phyloP scores from a whole-genome alignment of 2,888 invertebrate genomes.

The Nemurella pictetii region DNA sequence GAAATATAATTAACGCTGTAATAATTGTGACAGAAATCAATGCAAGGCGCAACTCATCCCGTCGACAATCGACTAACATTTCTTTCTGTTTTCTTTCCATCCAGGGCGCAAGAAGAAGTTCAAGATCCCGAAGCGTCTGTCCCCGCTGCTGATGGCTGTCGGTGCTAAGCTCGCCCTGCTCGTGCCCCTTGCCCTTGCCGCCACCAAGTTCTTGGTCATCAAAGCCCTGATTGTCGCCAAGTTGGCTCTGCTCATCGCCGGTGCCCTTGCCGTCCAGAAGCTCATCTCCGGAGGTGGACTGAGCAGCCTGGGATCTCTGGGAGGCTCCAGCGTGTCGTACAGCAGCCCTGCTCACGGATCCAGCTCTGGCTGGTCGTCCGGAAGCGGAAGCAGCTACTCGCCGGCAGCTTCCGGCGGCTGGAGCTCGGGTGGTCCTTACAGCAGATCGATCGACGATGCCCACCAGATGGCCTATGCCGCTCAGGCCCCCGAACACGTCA shows the following conservation, averaged over 20 bases:
- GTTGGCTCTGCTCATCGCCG: slow-evolving; percentile 72
- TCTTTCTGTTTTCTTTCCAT: neutral
- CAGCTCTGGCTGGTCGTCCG: slow-evolving; percentile 42
- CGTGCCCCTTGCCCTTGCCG: slow-evolving; percentile 70
- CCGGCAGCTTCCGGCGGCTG: slow-evolving; percentile 50
- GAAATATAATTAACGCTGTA: neutral
- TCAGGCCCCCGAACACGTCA: slow-evolving; percentile 55
- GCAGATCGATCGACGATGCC: slow-evolving; percentile 53
- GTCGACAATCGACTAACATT: neutral
- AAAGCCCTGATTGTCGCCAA: slow-evolving; percentile 80
- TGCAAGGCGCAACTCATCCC: too few species aligned
- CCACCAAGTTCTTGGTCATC: slow-evolving; percentile 70
- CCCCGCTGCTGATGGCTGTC: slow-evolving; percentile 67
- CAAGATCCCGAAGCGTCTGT: slow-evolving; percentile 65
- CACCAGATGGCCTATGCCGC: slow-evolving; percentile 73
- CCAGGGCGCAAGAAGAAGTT: slow-evolving; percentile 71
- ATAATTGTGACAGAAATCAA: neutral
- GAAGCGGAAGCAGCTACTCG: slow-evolving; percentile 48
- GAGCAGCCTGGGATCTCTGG: slow-evolving; percentile 43
- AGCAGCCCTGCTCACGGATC: slow-evolving; percentile 23
- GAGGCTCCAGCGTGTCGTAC: neutral
- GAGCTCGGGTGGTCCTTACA: slow-evolving; percentile 46
- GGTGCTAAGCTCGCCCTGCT: slow-evolving; percentile 74
- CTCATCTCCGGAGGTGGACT: slow-evolving; percentile 60
- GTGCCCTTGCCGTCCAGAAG: slow-evolving; percentile 70